Evolutionary conservation across 2,797 vertebrate species (phyloP), one percentile per base, ranked within the genome.

Genomic region (Urocyon cinereoargenteus): DNA sequence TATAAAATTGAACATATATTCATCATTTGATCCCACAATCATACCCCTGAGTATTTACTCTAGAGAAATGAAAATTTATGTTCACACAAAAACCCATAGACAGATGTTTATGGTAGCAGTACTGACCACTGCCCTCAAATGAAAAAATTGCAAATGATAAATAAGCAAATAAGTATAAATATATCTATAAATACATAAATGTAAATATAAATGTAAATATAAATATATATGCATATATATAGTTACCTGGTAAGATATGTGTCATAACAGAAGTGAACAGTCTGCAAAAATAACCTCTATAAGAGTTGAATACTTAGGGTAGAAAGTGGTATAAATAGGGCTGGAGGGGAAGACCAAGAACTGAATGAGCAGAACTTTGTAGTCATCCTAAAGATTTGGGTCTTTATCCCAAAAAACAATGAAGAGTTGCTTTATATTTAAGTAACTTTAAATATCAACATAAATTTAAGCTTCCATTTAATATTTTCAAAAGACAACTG

Each of bases 401-500:
- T 81, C 14, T 73, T 96, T 75, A 94, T 68, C 6, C 14, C 77
- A 53, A 89, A 91, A 57, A 82, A 10, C 53, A 87, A 51, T 77
- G 45, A 8, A 49, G 68, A 59, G 40, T 75, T 91, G 28, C 3
- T 91, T 70, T 49, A 81, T 61, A 36, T 92, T 83, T 66, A 95
- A 90, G 28, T 57, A 83, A 88, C 19, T 16, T 86, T 82, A 75
- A 88, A 82, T 84, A 49, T 75, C 45, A 86, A 66, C 18, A 55
- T 68, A 88, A 82, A 79, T 28, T 77, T 53, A 83, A 91, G 34
- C 49, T 93, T 77, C 21, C 13, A 24, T 12, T 97, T 91, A 91
- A 61, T 77, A 89, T 86, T 83, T 95, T 73, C 36, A 45, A 68
- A 57, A 72, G 7, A 61, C 66, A 12, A 64, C 28, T 86, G 73